phyloP scores from a whole-genome alignment of 2,797 vertebrate species.

The Ceryle rudis region DNA sequence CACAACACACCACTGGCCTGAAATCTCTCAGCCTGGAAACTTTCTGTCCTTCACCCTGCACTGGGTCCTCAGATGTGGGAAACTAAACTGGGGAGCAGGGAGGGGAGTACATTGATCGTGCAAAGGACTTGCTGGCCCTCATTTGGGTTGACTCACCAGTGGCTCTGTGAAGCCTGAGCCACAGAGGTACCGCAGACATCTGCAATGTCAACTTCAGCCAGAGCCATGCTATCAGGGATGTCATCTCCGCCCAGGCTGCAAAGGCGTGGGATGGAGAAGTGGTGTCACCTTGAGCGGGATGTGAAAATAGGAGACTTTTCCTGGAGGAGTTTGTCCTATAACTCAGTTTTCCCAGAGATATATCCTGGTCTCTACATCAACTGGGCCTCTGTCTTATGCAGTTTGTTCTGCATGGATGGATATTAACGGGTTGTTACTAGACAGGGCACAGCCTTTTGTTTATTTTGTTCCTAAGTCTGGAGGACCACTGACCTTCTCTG shows the following conservation, averaged over 20 bases:
- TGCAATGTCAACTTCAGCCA: background rate
- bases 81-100: background rate
- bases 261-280: background rate
- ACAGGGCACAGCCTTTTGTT: background rate
- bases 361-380: background rate
- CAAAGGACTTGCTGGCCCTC: background rate
- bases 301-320: background rate
- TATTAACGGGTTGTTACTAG: background rate
- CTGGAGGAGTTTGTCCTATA: background rate
- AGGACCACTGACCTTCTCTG: conserved; percentile 18
- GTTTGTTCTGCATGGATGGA: background rate
- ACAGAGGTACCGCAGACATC: background rate
- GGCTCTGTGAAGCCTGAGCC: background rate
- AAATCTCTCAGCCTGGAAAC: background rate
- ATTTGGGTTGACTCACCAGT: background rate
- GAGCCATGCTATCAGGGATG: background rate
- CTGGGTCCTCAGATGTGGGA: background rate
- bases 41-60: background rate
- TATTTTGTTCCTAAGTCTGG: background rate
- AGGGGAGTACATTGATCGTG: background rate
- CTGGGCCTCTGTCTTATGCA: background rate
- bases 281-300: background rate
- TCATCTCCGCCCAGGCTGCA: background rate
- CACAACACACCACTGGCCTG: background rate
- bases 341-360: background rate